Evolutionary conservation across 1,140 invertebrate genomes (phyloP).

Genomic region (Teleopsis dalmanni): DNA sequence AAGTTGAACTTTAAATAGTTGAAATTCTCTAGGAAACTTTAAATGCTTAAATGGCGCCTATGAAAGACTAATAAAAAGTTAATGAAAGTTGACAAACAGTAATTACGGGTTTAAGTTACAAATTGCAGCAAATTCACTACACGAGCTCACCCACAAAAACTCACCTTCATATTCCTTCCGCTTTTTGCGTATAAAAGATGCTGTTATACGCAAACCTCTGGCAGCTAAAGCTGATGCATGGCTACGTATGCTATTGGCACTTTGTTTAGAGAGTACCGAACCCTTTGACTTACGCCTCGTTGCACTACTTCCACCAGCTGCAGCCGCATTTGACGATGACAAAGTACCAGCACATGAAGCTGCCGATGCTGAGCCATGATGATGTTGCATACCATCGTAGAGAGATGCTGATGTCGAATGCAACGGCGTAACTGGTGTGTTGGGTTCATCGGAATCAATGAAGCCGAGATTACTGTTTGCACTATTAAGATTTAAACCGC

Average conservation of each 20-base stretch:
- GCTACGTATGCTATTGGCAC: constrained; percentile 14
- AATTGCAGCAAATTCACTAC: too few relatives aligned
- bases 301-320: constrained; percentile 9
- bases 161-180: constrained; percentile 39
- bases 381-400: constrained; percentile 15
- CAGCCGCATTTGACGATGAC: constrained; percentile 3
- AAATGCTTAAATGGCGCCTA: too few relatives aligned
- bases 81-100: too few relatives aligned
- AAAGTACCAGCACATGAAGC: not conserved
- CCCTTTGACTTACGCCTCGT: constrained; percentile 28
- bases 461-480: constrained; percentile 39
- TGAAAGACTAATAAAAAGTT: too few relatives aligned
- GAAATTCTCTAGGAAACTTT: too few relatives aligned
- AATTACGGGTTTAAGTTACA: too few relatives aligned
- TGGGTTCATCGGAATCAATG: constrained; percentile 37
- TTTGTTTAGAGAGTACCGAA: constrained; percentile 27
- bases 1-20: too few relatives aligned
- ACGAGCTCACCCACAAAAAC: too few relatives aligned
- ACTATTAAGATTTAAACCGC: constrained; percentile 35
- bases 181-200: constrained; percentile 32
- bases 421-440: constrained; percentile 23
- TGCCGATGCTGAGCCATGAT: constrained; percentile 17
- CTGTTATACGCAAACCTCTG: constrained; percentile 30
- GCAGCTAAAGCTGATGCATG: constrained; percentile 20
- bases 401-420: constrained; percentile 18